Conservation (phyloP, 2,113 vertebrate genomes). For the Cyrtonyx montezumae region DNA sequence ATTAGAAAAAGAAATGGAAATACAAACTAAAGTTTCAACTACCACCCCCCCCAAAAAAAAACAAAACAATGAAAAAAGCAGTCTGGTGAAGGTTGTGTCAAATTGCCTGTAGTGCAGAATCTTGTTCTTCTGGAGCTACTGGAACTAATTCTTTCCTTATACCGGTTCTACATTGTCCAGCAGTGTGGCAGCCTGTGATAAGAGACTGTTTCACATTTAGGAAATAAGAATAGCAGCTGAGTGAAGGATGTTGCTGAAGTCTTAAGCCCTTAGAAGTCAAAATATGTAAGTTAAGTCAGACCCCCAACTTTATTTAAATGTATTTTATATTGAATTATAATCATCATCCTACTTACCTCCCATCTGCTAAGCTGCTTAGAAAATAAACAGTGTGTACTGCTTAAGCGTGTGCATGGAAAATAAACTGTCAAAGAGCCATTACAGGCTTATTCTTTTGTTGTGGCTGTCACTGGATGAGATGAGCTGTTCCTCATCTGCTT, state of each 20-base stretch:
- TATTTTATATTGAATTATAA: slow-evolving; percentile 66
- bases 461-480: slow-evolving; percentile 12
- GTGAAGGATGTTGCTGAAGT: slow-evolving; percentile 9
- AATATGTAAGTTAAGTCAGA: slow-evolving; percentile 28
- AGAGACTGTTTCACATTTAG: slow-evolving; percentile 27
- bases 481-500: not conserved
- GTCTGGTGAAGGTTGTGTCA: not conserved
- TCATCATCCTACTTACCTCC: slow-evolving; percentile 52
- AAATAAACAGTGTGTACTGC: slow-evolving; percentile 49
- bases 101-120: not conserved
- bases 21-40: not conserved
- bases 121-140: slow-evolving; percentile 37
- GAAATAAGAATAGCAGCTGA: slow-evolving; percentile 30
- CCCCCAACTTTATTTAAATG: slow-evolving; percentile 57
- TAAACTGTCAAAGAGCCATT: slow-evolving; percentile 59
- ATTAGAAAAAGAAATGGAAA: not conserved
- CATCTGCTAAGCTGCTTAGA: slow-evolving; percentile 62
- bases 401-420: slow-evolving; percentile 24
- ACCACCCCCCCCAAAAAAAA: too few species aligned
- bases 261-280: not conserved
- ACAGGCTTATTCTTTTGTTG: slow-evolving; percentile 42
- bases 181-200: slow-evolving; percentile 49
- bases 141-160: slow-evolving; percentile 45
- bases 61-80: not conserved
- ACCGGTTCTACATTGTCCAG: slow-evolving; percentile 27